Conservation (phyloP, 2,113 vertebrate species). For the Mesembrinibis cayennensis region DNA sequence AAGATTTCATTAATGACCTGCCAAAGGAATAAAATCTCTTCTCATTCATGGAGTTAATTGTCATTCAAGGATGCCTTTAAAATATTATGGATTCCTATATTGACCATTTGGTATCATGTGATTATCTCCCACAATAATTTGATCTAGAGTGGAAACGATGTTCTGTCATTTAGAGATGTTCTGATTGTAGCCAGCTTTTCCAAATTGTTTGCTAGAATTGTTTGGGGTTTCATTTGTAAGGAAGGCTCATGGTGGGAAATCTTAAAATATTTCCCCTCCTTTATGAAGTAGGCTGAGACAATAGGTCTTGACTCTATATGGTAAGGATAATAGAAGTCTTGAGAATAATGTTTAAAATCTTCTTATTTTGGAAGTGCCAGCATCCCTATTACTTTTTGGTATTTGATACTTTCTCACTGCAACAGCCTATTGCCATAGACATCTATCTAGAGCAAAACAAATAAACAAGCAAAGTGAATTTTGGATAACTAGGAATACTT, state of each 20-base stretch:
- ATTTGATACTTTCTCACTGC: neutral
- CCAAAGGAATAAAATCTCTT: neutral
- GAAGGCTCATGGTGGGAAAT: neutral
- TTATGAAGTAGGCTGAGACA: neutral
- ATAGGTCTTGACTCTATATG: neutral
- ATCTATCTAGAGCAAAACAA: neutral
- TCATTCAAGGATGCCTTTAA: neutral
- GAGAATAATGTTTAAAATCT: neutral
- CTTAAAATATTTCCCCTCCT: neutral
- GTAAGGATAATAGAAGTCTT: neutral
- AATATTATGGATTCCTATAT: neutral
- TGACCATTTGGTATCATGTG: neutral
- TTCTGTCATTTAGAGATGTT: neutral
- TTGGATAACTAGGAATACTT: neutral
- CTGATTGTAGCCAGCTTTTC: neutral
- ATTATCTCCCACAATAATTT: neutral
- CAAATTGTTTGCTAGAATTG: neutral
- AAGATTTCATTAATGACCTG: neutral
- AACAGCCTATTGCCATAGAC: neutral
- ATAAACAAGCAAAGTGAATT: neutral
- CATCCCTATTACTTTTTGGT: neutral
- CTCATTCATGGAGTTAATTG: neutral
- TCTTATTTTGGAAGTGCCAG: neutral
- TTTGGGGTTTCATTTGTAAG: neutral
- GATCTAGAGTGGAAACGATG: neutral